Evolutionary conservation across 2,888 invertebrate species (phyloP), one percentile per base, ranked within the genome.

Genomic region (Rhaphigaster nebulosa): DNA sequence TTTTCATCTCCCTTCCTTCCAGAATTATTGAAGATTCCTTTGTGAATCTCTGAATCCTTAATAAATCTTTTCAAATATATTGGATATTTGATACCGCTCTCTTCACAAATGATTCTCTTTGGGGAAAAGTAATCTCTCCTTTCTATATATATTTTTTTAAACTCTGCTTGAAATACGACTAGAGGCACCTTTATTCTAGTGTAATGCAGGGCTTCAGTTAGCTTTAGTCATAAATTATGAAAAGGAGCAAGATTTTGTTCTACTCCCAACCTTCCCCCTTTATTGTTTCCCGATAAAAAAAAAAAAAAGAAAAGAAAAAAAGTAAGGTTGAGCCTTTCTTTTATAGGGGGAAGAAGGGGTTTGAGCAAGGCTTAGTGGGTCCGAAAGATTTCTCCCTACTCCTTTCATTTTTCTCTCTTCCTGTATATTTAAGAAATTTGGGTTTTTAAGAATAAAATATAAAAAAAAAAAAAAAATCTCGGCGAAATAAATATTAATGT

Each of bases 201-300:
- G 45, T 84, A 84, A 45, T 8, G 80, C 41, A 23, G 80, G 26
- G n/a, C 84, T 84, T 45, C n/a, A 84, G 84, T 84, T 84, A 84
- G 84, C 45, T 50, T 45, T 15, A n/a, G 45, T 13, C 84, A 84
- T 84, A 84, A 84, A 84, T 84, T 84, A 84, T 84, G 84, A 84
- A 45, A 84, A 84, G 84, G 84, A 84, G 84, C 84, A 84, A 84
- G 84, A 84, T 84, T 84, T 84, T 50, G 84, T 84, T 84, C 84
- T 84, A 50, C 84, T n/a, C n/a, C 26, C 1, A 15, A 20, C 34
- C 70, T 13, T 15, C 45, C 84, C 84, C 45, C 84, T 45, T 84
- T 84, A 84, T 84, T 84, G 84, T 84, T 84, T 84, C 45, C 84
- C 84, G 84, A 84, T 45, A 38, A 38, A 38, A 84, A 84, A 50